Evolutionary conservation across 2,888 invertebrate genomes (phyloP), one percentile per base, ranked within the genome.

Genomic region (Spatulosminthurus flaviceps): DNA sequence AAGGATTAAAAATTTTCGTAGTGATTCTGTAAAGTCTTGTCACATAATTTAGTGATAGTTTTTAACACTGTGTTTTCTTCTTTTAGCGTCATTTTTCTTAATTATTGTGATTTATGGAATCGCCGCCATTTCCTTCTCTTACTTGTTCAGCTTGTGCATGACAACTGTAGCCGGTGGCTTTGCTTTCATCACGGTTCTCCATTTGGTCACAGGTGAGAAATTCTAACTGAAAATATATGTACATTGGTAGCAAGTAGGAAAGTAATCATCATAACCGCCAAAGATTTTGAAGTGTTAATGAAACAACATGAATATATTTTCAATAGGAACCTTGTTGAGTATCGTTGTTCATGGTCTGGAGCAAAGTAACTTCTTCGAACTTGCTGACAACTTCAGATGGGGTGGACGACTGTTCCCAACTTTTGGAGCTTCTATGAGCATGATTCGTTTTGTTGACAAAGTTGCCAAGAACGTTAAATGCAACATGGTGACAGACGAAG

Each of bases 101-200:
- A 86, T 91, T 42, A 87, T 92, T 71, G 9, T 91, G 0, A 84
- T 92, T 73, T 92, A 92, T 83, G 91, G 91, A 11, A 83, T 91
- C 81, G 89, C 92, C 43, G 90, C 91, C 86, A 89, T 94, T 83
- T 90, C 92, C 19, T 89, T 92, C 84, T 88, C 91, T 78, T 95
- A 94, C 87, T 86, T 92, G 7, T 88, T 90, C 81, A 89, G 89
- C 77, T 90, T 90, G 84, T 81, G 88, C 28, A 89, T 89, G 83
- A 88, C 88, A 42, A 88, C 89, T 0, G 87, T 88, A 11, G 89
- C 91, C 21, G 88, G 90, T 16, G 89, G 90, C 82, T 88, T 87
- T 80, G 88, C 88, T 7, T 86, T 87, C 84, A 81, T 88, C 4
- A 87, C 87, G 28, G 86, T 88, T 82, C 86, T 88, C 22, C 82